phyloP scores from a whole-genome alignment of 2,888 invertebrate species.

The Lamellibrachia satsuma region DNA sequence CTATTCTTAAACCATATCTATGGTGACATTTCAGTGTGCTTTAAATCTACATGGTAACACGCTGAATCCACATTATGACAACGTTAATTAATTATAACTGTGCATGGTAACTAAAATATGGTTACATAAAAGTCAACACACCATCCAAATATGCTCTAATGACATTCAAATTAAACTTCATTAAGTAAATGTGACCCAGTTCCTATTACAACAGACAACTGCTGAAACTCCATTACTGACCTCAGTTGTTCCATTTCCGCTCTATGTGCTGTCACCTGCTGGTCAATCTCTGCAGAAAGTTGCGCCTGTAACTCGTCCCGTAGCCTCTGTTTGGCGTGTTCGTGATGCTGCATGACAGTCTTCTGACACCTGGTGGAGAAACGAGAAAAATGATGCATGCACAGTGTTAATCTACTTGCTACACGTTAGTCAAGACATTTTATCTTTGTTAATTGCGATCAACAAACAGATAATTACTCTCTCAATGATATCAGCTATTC shows the following conservation, averaged over 20 bases:
- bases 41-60: too few species aligned
- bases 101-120: too few species aligned
- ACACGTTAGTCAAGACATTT: not conserved
- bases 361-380: conserved; percentile 47
- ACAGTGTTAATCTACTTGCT: not conserved
- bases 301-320: conserved; percentile 49
- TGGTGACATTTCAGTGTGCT: not conserved
- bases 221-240: conserved; percentile 19
- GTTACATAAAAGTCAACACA: too few species aligned
- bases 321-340: conserved; percentile 52
- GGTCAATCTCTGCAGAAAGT: conserved; percentile 68
- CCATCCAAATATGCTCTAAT: not conserved
- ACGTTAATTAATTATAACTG: too few species aligned
- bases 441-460: not conserved
- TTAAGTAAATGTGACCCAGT: not conserved
- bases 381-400: not conserved
- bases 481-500: not conserved
- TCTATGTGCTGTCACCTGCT: conserved; percentile 81
- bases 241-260: conserved; percentile 80
- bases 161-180: not conserved
- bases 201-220: not conserved
- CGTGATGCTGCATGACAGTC: conserved; percentile 51
- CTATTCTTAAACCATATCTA: not conserved
- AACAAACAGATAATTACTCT: not conserved
- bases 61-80: too few species aligned